Evolutionary conservation across 2,113 vertebrate genomes (phyloP).

Genomic region (Gadus chalcogrammus): DNA sequence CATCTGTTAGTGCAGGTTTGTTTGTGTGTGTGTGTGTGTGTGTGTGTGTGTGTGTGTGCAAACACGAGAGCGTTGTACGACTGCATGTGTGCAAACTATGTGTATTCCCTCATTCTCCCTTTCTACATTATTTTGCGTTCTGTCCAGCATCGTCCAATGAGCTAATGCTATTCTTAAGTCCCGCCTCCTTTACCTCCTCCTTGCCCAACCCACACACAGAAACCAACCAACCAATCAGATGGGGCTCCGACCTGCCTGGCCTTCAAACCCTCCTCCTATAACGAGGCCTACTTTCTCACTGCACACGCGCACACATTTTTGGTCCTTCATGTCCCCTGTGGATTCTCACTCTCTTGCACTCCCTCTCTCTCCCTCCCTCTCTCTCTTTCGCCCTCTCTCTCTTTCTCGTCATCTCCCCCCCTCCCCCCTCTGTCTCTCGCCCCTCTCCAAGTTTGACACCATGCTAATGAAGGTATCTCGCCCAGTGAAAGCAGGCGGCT

Average conservation of each 20-base stretch:
- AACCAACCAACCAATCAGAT: constrained; percentile 17
- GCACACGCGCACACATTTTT: neutral
- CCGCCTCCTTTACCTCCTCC: neutral
- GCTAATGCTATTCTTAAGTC: constrained; percentile 31
- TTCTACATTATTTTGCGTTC: constrained; percentile 50
- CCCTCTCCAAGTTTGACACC: constrained; percentile 43
- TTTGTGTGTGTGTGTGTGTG: neutral
- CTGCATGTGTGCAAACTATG: constrained; percentile 8
- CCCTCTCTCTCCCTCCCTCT: too few species aligned
- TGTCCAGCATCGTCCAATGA: constrained; percentile 45
- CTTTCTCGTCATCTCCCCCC: too few species aligned
- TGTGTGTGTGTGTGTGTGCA: neutral
- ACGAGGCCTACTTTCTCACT: neutral
- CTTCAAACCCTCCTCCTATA: constrained; percentile 7
- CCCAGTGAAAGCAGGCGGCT: constrained; percentile 41
- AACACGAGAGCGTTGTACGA: neutral
- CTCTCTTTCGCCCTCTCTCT: too few species aligned
- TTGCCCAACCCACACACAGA: neutral
- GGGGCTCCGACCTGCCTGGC: constrained; percentile 18
- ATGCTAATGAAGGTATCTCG: constrained; percentile 54
- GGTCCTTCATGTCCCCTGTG: constrained; percentile 6
- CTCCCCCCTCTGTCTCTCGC: neutral
- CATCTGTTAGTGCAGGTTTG: constrained; percentile 8
- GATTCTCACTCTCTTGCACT: neutral
- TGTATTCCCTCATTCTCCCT: constrained; percentile 12